Conservation (phyloP, 1,140 invertebrate species). For the Gyrodactylus bullatarudis region DNA sequence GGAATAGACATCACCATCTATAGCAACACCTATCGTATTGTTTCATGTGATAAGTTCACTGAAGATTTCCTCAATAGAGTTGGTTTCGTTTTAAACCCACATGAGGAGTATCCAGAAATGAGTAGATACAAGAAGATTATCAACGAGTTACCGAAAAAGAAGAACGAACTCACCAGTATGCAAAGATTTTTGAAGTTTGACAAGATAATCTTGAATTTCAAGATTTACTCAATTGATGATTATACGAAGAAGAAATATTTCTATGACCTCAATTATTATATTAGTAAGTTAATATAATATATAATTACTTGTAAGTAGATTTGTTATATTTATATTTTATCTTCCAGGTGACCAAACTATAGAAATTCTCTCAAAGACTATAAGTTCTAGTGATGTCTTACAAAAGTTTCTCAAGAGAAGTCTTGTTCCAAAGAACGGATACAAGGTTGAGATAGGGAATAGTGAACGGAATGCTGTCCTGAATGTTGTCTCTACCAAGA, state of each 20-base stretch:
- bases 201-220: neutral
- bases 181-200: neutral
- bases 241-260: neutral
- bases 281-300: neutral
- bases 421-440: neutral
- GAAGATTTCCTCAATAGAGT: conserved; percentile 37
- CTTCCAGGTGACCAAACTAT: neutral
- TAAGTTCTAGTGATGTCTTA: neutral
- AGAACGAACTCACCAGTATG: no score
- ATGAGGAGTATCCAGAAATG: no score
- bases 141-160: neutral
- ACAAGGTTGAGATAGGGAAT: neutral
- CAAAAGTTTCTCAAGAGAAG: neutral
- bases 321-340: neutral
- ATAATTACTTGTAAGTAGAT: neutral
- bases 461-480: neutral
- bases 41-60: conserved; percentile 45
- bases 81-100: neutral
- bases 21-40: conserved; percentile 40
- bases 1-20: conserved; percentile 36
- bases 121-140: neutral
- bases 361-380: neutral
- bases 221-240: neutral
- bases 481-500: neutral
- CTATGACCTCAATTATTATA: neutral